Conservation (phyloP, 2,797 vertebrate species). For the Gymnocypris eckloni region DNA sequence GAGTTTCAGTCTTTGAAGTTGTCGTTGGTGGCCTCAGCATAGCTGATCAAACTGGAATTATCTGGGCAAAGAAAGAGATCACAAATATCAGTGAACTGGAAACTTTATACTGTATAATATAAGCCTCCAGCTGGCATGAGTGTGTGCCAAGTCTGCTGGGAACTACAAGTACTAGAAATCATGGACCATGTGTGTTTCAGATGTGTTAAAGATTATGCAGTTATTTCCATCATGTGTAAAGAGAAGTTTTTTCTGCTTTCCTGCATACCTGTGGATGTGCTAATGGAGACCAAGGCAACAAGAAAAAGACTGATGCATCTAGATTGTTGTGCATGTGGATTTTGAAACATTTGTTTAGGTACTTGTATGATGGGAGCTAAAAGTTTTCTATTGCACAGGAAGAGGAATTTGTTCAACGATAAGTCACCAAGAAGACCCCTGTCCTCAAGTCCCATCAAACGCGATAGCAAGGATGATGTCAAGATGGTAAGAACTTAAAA, state of each 20-base stretch:
- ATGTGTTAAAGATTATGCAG: slow-evolving; percentile 14
- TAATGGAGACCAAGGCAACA: slow-evolving; percentile 16
- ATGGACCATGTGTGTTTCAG: background rate
- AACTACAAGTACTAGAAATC: background rate
- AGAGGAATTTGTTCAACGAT: slow-evolving; percentile 67
- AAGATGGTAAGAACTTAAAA: slow-evolving; percentile 65
- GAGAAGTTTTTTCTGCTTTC: slow-evolving; percentile 26
- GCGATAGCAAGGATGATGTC: slow-evolving; percentile 67
- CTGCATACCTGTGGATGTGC: slow-evolving; percentile 5
- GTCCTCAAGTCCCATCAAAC: slow-evolving; percentile 72
- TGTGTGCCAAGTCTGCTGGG: background rate
- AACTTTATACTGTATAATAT: background rate
- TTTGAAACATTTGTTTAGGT: background rate
- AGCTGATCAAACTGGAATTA: slow-evolving; percentile 27
- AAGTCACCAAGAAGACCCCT: slow-evolving; percentile 65
- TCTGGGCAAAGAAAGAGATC: slow-evolving; percentile 1
- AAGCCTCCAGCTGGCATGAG: background rate
- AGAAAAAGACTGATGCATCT: slow-evolving; percentile 13
- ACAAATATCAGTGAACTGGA: slow-evolving; percentile 18
- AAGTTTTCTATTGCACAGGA: slow-evolving; percentile 65
- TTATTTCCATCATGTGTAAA: background rate
- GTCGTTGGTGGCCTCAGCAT: slow-evolving; percentile 25
- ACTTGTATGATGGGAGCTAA: slow-evolving; percentile 6
- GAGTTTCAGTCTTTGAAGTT: slow-evolving; percentile 37
- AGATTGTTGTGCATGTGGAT: background rate